phyloP scores from a whole-genome alignment of 92 coral and sea anemone genomes.

The Actinostola sp. region DNA sequence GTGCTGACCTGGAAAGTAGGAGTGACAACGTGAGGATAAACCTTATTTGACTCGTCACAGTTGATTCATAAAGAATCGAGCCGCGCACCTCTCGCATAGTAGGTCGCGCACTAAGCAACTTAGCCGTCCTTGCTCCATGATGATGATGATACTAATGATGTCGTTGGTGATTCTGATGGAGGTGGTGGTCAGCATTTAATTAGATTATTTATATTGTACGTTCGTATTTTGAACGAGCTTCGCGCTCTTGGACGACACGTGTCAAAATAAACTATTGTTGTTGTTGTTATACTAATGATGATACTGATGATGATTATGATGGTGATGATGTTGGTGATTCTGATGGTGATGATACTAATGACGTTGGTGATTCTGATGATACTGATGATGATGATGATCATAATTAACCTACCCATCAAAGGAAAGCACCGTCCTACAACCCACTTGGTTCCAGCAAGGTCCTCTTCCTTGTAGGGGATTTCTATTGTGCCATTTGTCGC shows the following conservation, averaged over 20 bases:
- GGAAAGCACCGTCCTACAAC: conserved; percentile 82
- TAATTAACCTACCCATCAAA: conserved; percentile 73
- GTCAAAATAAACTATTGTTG: not conserved
- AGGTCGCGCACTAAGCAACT: too few relatives aligned
- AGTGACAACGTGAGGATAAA: too few relatives aligned
- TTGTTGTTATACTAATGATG: not conserved
- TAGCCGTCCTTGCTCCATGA: too few relatives aligned
- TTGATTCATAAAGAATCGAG: too few relatives aligned
- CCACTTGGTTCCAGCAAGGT: conserved; percentile 71
- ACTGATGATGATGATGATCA: not conserved
- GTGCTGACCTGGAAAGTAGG: conserved; percentile 83
- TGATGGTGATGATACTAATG: not conserved
- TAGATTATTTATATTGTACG: not conserved
- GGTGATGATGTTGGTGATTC: not conserved
- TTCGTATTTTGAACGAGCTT: too few relatives aligned
- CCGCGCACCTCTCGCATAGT: too few relatives aligned
- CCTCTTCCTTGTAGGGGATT: conserved; percentile 82
- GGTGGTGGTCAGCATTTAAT: not conserved
- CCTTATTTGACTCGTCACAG: too few relatives aligned
- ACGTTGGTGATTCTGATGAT: not conserved
- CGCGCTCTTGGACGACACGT: too few relatives aligned
- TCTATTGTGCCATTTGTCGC: conserved; percentile 24
- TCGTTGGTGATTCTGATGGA: not conserved
- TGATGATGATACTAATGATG: not conserved
- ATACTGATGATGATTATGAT: not conserved